phyloP scores from a whole-genome alignment of 2,113 vertebrate genomes.

The Syrrhaptes paradoxus region DNA sequence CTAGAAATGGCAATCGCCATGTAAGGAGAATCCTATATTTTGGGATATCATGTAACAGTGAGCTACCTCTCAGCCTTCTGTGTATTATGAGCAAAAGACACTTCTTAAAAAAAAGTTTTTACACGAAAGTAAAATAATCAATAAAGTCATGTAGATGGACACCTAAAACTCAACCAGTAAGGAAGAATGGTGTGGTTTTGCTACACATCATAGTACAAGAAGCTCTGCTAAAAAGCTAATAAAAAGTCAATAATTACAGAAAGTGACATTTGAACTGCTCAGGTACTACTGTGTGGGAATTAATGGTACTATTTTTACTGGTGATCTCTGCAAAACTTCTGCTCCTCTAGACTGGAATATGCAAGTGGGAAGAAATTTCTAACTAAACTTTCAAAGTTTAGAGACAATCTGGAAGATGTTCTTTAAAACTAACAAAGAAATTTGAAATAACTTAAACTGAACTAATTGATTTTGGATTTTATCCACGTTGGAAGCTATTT shows the following conservation, averaged over 20 bases:
- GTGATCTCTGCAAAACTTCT: background rate
- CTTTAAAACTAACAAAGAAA: conserved; percentile 66
- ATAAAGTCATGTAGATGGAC: background rate
- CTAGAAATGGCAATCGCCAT: background rate
- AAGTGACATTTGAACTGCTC: background rate
- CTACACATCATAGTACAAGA: background rate
- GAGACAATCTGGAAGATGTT: conserved; percentile 39
- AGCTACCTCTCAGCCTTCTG: background rate
- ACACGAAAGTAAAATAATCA: background rate
- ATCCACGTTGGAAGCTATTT: conserved; percentile 66
- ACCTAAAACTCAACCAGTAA: background rate
- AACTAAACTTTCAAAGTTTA: conserved; percentile 43
- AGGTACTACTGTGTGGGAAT: background rate
- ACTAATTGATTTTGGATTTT: conserved; percentile 75
- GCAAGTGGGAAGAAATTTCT: background rate
- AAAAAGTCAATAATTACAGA: background rate
- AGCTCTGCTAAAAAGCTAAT: background rate
- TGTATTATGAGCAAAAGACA: background rate
- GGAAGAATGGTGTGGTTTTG: background rate
- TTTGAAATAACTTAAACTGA: conserved; percentile 68
- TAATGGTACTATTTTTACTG: conserved; percentile 5
- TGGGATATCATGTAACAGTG: background rate
- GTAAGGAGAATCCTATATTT: background rate
- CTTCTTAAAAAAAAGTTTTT: background rate
- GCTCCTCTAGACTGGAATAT: background rate